phyloP scores from a whole-genome alignment of 2,888 invertebrate species.

The Elmis aenea region DNA sequence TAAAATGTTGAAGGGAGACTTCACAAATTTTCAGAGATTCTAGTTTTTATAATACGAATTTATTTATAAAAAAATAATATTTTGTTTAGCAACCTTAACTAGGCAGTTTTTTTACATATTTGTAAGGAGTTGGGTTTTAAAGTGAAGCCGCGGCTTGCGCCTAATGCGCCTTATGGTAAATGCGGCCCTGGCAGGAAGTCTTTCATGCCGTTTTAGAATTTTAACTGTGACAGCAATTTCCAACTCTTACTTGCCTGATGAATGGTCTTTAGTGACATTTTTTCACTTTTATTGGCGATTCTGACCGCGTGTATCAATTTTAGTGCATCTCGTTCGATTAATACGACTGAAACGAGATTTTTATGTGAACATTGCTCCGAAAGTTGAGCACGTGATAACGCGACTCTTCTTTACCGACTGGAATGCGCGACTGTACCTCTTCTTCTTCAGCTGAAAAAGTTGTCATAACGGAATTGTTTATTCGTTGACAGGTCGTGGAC shows the following conservation, averaged over 20 bases:
- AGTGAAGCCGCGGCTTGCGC: no score
- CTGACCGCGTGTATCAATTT: constrained; percentile 31
- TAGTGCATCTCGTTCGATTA: constrained; percentile 30
- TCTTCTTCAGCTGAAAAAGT: constrained; percentile 24
- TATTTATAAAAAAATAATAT: no score
- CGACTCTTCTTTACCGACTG: constrained; percentile 20
- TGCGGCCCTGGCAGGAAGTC: no score
- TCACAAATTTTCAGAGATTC: no score
- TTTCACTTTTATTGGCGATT: constrained; percentile 32
- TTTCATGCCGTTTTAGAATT: no score
- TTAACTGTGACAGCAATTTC: no score
- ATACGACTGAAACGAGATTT: constrained; percentile 33
- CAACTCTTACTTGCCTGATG: constrained; percentile 6
- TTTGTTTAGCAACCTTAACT: no score
- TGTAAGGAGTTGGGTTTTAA: no score
- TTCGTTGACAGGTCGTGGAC: constrained; percentile 24
- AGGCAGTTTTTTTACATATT: no score
- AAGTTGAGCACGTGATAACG: constrained; percentile 32
- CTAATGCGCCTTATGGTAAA: no score
- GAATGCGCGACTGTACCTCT: constrained; percentile 18
- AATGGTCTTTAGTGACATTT: constrained; percentile 21
- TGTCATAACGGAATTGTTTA: constrained; percentile 25
- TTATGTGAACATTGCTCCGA: constrained; percentile 37
- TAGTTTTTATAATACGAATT: no score
- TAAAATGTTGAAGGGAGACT: no score